These are phyloP conservation scores for Drosophila algonquin DNA, from an alignment of 2,888 invertebrate genomes.

Conservation along the genomic window DNA sequence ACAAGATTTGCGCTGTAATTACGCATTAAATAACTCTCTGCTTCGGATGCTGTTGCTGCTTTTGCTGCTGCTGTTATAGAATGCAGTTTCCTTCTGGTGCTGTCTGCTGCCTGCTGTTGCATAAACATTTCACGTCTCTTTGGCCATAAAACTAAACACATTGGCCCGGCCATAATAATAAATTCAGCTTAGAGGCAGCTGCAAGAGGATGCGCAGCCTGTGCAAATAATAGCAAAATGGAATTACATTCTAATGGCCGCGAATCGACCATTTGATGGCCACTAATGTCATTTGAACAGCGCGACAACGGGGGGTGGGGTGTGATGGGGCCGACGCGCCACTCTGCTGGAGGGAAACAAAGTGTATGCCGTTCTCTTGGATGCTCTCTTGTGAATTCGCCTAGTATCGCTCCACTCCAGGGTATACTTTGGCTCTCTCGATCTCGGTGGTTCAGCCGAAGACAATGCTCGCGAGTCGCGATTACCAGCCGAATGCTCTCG, in stretches of 20 bases:
- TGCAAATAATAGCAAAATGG: constrained; percentile 33
- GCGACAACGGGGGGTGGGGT: background rate
- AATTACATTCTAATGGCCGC: constrained; percentile 40
- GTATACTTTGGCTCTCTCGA: background rate
- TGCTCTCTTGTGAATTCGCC: background rate
- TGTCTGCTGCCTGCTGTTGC: constrained; percentile 29
- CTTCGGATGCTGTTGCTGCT: constrained; percentile 2
- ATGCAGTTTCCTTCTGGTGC: constrained; percentile 37
- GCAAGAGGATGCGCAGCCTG: constrained; percentile 32
- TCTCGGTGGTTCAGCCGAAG: background rate
- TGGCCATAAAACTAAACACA: constrained; percentile 71
- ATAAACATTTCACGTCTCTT: constrained; percentile 65
- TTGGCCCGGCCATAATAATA: constrained; percentile 70
- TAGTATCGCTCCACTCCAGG: background rate
- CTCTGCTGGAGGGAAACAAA: background rate
- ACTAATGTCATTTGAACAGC: constrained; percentile 30
- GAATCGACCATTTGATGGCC: constrained; percentile 44
- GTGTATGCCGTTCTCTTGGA: background rate
- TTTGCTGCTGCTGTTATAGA: constrained; percentile 8
- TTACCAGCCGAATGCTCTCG: background rate
- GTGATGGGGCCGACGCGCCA: background rate
- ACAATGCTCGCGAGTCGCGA: no score
- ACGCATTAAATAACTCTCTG: constrained; percentile 70
- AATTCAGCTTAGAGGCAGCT: constrained; percentile 59
- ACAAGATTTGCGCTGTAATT: constrained; percentile 67